Conservation (phyloP, 2,113 vertebrate genomes). For the Scomber japonicus region DNA sequence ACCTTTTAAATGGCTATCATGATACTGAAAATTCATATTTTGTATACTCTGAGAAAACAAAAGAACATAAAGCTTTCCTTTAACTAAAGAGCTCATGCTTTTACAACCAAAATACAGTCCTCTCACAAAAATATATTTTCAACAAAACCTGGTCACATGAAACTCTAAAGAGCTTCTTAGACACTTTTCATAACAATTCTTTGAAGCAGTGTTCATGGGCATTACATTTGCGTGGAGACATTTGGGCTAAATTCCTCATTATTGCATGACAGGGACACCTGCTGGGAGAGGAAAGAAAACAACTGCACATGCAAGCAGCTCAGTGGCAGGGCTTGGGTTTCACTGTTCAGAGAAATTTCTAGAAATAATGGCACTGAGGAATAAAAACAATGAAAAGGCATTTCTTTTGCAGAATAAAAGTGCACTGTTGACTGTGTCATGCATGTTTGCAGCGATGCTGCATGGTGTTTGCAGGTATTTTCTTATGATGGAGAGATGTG, state of each 20-base stretch:
- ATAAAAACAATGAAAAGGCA: neutral
- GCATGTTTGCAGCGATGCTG: slow-evolving; percentile 1
- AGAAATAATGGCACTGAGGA: slow-evolving; percentile 37
- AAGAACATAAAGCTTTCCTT: slow-evolving; percentile 22
- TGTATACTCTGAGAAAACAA: slow-evolving; percentile 29
- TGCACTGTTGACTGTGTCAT: neutral
- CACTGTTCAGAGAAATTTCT: slow-evolving; percentile 39
- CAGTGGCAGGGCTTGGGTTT: slow-evolving; percentile 49
- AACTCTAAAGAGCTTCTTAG: slow-evolving; percentile 38
- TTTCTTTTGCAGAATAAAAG: slow-evolving; percentile 14
- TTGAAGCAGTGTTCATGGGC: slow-evolving; percentile 53
- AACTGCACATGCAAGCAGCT: slow-evolving; percentile 52
- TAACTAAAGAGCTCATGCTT: slow-evolving; percentile 24
- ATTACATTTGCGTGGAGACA: slow-evolving; percentile 43
- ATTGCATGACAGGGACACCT: slow-evolving; percentile 81
- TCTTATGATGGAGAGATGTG: slow-evolving; percentile 1
- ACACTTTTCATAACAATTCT: slow-evolving; percentile 52
- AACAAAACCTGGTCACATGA: slow-evolving; percentile 17
- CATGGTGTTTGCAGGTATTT: neutral
- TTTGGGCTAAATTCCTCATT: slow-evolving; percentile 68
- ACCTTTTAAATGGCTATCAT: neutral
- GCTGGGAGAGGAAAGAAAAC: slow-evolving; percentile 77
- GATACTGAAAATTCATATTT: slow-evolving; percentile 28
- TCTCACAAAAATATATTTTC: slow-evolving; percentile 33
- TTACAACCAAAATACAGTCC: slow-evolving; percentile 13